Conservation (phyloP, 1,140 invertebrate species). For the Lordiphosa clarofinis region DNA sequence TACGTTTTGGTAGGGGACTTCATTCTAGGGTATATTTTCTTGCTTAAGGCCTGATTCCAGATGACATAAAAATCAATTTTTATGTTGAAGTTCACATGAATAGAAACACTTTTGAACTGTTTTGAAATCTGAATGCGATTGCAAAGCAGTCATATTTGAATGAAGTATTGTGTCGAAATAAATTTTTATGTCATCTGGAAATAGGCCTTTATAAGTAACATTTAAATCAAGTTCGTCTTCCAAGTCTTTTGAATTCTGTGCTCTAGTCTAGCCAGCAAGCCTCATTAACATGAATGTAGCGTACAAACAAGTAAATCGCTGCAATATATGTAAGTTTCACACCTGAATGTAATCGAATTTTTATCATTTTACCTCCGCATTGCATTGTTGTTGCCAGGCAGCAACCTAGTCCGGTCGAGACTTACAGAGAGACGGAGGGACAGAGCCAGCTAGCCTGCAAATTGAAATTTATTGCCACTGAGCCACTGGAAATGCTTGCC, state of each 20-base stretch:
- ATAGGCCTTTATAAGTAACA: too few relatives aligned
- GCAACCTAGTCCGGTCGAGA: slow-evolving; percentile 21
- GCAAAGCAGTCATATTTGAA: too few relatives aligned
- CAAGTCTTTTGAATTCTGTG: not conserved
- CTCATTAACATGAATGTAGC: slow-evolving; percentile 41
- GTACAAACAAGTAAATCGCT: slow-evolving; percentile 67
- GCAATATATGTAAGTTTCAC: slow-evolving; percentile 71
- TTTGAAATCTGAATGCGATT: too few relatives aligned
- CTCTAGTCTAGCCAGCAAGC: slow-evolving; percentile 18
- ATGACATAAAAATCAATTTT: too few relatives aligned
- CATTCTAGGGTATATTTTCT: too few relatives aligned
- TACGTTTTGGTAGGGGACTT: too few relatives aligned
- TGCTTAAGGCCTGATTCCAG: too few relatives aligned
- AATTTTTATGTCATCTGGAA: too few relatives aligned
- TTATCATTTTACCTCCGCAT: slow-evolving; percentile 76
- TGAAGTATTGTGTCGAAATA: too few relatives aligned
- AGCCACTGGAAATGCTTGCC: slow-evolving; percentile 68
- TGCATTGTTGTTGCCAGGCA: slow-evolving; percentile 73
- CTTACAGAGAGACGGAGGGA: not conserved
- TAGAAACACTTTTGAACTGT: too few relatives aligned
- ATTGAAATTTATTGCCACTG: slow-evolving; percentile 75
- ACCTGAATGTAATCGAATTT: slow-evolving; percentile 78
- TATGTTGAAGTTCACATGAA: too few relatives aligned
- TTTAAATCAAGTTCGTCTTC: not conserved
- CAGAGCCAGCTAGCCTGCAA: slow-evolving; percentile 44